Conservation (phyloP, 2,888 invertebrate genomes). For the Pecten maximus region DNA sequence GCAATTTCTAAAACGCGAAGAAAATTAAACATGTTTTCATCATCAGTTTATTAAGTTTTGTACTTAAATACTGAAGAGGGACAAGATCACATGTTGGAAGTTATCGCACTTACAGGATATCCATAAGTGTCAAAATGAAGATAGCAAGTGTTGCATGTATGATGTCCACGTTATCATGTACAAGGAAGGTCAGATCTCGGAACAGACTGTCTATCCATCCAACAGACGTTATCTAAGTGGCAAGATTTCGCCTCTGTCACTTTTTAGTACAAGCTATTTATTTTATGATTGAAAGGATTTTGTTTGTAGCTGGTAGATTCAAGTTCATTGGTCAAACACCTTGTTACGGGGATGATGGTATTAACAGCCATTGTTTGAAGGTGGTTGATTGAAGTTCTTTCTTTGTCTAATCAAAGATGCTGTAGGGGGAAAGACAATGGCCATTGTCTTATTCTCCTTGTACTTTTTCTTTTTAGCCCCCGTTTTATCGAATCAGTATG, state of each 20-base stretch:
- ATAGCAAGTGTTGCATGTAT: background rate
- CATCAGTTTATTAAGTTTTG: background rate
- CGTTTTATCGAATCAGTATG: no score
- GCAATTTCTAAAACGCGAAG: background rate
- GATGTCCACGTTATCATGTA: background rate
- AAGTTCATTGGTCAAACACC: no score
- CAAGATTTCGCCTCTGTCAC: background rate
- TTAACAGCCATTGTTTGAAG: no score
- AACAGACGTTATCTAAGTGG: background rate
- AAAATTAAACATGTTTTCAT: background rate
- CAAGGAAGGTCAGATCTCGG: background rate
- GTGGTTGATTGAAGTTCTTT: no score
- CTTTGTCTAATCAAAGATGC: no score
- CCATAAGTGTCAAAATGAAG: conserved; percentile 2
- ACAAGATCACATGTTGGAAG: background rate
- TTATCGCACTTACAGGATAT: background rate
- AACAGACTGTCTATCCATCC: background rate
- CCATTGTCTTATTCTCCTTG: no score
- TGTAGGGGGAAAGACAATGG: no score
- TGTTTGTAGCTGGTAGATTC: no score
- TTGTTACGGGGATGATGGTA: no score
- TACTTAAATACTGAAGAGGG: background rate
- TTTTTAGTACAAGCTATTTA: background rate
- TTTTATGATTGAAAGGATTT: no score
- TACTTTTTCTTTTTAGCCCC: no score